phyloP scores from a whole-genome alignment of 2,113 vertebrate genomes.

The Archocentrus centrarchus region DNA sequence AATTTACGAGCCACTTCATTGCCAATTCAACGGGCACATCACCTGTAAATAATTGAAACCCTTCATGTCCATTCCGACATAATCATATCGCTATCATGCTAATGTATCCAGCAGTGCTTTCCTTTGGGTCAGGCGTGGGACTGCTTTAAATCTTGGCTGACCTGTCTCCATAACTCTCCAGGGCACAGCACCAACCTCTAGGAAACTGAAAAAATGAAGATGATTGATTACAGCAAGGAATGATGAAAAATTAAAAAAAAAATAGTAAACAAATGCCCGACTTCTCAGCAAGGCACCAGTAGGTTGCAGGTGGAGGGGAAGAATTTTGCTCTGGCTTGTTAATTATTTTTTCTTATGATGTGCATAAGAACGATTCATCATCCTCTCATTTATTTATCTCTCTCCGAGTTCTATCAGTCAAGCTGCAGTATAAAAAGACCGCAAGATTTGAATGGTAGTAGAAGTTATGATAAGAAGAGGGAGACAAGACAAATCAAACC shows the following conservation, averaged over 20 bases:
- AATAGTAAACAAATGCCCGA: slow-evolving; percentile 56
- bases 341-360: slow-evolving; percentile 58
- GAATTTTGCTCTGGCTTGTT: slow-evolving; percentile 38
- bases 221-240: slow-evolving; percentile 49
- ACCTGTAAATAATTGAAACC: slow-evolving; percentile 85
- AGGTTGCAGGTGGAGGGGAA: slow-evolving; percentile 30
- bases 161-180: slow-evolving; percentile 68
- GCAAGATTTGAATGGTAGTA: slow-evolving; percentile 8
- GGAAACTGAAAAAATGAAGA: slow-evolving; percentile 57
- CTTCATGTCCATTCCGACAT: slow-evolving; percentile 81
- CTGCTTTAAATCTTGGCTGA: slow-evolving; percentile 71
- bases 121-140: slow-evolving; percentile 64
- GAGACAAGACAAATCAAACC: slow-evolving; percentile 35
- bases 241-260: slow-evolving; percentile 59
- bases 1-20: slow-evolving; percentile 82
- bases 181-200: slow-evolving; percentile 29
- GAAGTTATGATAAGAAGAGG: slow-evolving; percentile 20
- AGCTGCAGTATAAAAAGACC: slow-evolving; percentile 13
- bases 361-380: slow-evolving; percentile 45
- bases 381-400: slow-evolving; percentile 57
- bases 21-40: slow-evolving; percentile 80
- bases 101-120: slow-evolving; percentile 68
- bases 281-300: background rate
- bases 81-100: slow-evolving; percentile 79
- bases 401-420: slow-evolving; percentile 51